Percentiles rank a stretch among this genome's conserved stretches.
phyloP scores from a whole-genome alignment of 2,113 vertebrate genomes.

The Orientallactaga bullata region DNA sequence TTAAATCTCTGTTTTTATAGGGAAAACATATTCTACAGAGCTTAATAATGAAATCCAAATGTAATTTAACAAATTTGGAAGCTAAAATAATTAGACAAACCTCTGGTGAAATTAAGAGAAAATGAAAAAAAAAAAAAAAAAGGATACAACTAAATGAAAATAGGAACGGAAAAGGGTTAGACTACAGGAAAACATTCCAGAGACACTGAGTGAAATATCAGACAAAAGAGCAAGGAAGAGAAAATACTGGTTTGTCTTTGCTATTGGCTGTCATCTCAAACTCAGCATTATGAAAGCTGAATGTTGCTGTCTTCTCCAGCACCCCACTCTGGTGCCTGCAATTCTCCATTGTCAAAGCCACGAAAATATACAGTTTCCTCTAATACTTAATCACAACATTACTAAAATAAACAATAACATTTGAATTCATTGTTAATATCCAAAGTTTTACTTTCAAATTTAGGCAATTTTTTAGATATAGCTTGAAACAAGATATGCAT shows the following conservation, averaged over 20 bases:
- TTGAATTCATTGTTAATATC: conserved; percentile 22
- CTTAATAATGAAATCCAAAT: conserved; percentile 9
- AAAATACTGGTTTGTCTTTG: neutral
- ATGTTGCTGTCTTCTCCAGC: neutral
- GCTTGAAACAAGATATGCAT: conserved; percentile 1
- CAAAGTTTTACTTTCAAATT: conserved; percentile 10
- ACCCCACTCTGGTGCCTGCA: neutral
- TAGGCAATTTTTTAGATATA: neutral
- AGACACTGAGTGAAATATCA: neutral
- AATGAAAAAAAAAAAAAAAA: neutral
- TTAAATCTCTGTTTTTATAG: neutral
- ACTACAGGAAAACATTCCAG: neutral
- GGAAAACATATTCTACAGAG: neutral
- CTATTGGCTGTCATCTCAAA: neutral
- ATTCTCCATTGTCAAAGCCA: neutral
- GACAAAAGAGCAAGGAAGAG: neutral
- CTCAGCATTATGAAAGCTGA: neutral
- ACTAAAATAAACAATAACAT: neutral
- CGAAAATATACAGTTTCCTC: neutral
- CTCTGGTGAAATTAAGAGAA: neutral
- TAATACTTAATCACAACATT: neutral
- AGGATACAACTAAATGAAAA: too few species aligned
- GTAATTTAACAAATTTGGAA: neutral
- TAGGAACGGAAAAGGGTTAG: neutral
- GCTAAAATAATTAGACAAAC: neutral